phyloP scores from a whole-genome alignment of 2,797 vertebrate species.

The Sebastolobus altivelis region DNA sequence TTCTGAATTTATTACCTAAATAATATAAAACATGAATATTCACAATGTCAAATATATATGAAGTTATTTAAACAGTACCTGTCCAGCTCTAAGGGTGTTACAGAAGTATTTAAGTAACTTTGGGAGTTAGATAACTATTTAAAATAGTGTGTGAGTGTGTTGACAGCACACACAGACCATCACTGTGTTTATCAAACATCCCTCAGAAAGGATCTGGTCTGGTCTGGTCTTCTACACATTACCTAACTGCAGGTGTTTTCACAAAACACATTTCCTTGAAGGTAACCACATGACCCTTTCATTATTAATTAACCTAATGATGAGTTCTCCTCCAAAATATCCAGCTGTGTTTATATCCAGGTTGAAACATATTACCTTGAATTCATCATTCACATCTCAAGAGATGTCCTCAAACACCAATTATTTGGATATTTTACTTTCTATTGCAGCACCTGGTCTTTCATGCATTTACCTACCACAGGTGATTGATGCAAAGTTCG shows the following conservation, averaged over 20 bases:
- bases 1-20: no score
- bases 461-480: no score
- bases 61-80: background rate
- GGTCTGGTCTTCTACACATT: slow-evolving; percentile 7
- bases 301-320: background rate
- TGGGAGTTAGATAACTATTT: slow-evolving; percentile 8
- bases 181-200: slow-evolving; percentile 34
- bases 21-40: background rate
- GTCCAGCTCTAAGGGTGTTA: background rate
- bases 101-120: background rate
- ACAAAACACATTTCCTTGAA: background rate
- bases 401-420: background rate
- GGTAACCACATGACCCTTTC: background rate
- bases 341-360: background rate
- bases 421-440: no score
- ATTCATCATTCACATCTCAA: background rate
- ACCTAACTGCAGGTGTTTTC: slow-evolving; percentile 19
- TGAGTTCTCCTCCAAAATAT: background rate
- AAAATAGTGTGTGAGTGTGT: slow-evolving; percentile 5
- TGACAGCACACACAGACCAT: slow-evolving; percentile 34
- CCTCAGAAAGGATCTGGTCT: background rate
- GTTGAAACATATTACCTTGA: no score
- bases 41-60: background rate
- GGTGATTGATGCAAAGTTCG: no score
- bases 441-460: no score